Evolutionary conservation across 2,888 invertebrate genomes (phyloP).

Genomic region (Hecatera dysodea): DNA sequence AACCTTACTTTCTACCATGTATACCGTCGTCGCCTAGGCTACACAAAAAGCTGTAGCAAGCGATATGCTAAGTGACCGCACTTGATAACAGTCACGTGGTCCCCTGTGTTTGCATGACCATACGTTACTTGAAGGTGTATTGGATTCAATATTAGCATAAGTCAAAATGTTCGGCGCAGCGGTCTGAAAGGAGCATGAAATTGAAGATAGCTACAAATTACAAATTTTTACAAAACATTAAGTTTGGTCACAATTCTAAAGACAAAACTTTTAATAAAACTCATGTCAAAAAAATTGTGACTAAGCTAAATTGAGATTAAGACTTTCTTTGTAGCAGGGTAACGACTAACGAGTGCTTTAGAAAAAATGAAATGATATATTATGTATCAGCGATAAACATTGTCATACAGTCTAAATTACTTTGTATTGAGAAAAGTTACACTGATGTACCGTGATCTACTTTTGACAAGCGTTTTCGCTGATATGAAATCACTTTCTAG

Average conservation of each 20-base stretch:
- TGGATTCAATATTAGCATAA: slow-evolving; percentile 46
- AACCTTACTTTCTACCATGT: slow-evolving; percentile 72
- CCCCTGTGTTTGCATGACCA: slow-evolving; percentile 71
- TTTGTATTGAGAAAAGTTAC: background rate
- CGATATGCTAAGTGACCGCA: slow-evolving; percentile 88
- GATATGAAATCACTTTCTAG: background rate
- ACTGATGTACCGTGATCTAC: no score
- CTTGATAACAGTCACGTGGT: slow-evolving; percentile 86
- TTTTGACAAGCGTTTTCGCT: no score
- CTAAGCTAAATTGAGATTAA: no score
- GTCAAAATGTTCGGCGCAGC: slow-evolving; percentile 4
- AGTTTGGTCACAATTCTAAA: no score
- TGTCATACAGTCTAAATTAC: background rate
- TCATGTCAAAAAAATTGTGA: no score
- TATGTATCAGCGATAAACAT: no score
- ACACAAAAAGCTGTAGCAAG: slow-evolving; percentile 83
- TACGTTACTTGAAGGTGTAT: slow-evolving; percentile 63
- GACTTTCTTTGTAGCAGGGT: no score
- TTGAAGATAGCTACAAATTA: no score
- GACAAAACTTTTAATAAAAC: background rate
- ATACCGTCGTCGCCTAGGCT: slow-evolving; percentile 79
- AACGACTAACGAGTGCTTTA: no score
- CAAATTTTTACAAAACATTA: no score
- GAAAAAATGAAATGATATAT: no score
- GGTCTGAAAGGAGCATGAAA: background rate